Evolutionary conservation across 2,113 vertebrate species (phyloP).

Genomic region (Aphyosemion australe): DNA sequence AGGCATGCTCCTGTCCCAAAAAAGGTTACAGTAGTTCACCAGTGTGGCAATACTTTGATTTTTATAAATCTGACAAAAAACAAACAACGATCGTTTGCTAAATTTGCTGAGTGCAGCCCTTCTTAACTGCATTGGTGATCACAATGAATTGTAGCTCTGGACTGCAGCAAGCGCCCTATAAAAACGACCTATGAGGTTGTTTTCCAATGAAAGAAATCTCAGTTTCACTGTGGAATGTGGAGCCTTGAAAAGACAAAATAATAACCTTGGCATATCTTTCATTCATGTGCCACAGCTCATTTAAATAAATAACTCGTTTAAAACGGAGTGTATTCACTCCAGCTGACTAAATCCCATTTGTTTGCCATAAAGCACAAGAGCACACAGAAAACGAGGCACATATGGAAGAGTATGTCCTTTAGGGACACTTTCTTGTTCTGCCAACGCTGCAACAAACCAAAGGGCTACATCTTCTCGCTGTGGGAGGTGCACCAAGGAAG

Average conservation of each 20-base stretch:
- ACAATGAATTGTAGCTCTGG: neutral
- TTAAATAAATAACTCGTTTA: slow-evolving; percentile 43
- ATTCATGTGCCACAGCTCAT: slow-evolving; percentile 36
- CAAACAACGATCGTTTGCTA: too few relatives aligned
- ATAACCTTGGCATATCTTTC: slow-evolving; percentile 11
- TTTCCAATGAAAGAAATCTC: neutral
- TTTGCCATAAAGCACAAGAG: slow-evolving; percentile 2
- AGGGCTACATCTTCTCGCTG: neutral
- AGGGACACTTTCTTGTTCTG: slow-evolving; percentile 6
- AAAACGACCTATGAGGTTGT: neutral
- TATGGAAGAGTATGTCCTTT: slow-evolving; percentile 1
- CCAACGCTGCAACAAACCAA: slow-evolving; percentile 14
- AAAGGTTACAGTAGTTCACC: too few relatives aligned
- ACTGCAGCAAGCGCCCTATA: neutral
- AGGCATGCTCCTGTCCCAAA: too few relatives aligned
- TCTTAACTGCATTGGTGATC: neutral
- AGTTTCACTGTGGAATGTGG: neutral
- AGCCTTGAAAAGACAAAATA: slow-evolving; percentile 4
- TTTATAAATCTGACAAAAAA: too few relatives aligned
- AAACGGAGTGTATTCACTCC: slow-evolving; percentile 1
- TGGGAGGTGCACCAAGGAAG: slow-evolving; percentile 1
- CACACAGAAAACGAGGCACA: neutral
- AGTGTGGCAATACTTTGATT: too few relatives aligned
- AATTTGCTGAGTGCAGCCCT: too few relatives aligned
- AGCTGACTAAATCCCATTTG: slow-evolving; percentile 33